Evolutionary conservation across 2,888 invertebrate species (phyloP).

Genomic region (Isoperla grammatica): DNA sequence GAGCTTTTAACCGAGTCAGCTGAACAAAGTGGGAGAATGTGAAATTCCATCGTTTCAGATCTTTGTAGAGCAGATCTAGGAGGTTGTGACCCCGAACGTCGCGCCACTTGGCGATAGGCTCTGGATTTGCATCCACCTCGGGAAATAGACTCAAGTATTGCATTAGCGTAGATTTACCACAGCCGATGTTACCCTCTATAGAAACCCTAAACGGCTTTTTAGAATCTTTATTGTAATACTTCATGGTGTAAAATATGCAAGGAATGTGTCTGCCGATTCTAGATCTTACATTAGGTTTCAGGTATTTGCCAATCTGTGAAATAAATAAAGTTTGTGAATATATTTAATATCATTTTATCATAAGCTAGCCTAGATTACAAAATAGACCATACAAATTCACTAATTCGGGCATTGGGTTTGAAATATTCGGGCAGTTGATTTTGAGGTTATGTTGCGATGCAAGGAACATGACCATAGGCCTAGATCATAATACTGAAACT

Average conservation of each 20-base stretch:
- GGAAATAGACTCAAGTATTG: conserved; percentile 41
- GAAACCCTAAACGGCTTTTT: conserved; percentile 42
- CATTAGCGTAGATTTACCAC: conserved; percentile 45
- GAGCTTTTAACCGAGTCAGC: conserved; percentile 44
- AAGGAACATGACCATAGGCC: too few relatives aligned
- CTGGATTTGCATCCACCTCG: conserved; percentile 49
- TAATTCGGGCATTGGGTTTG: too few relatives aligned
- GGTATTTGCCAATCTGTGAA: too few relatives aligned
- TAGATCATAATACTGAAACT: too few relatives aligned
- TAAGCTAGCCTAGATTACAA: too few relatives aligned
- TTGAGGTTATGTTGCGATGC: too few relatives aligned
- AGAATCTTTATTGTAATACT: background rate
- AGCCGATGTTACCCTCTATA: conserved; percentile 46
- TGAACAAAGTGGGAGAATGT: conserved; percentile 52
- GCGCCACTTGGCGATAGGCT: conserved; percentile 82
- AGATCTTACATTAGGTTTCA: too few relatives aligned
- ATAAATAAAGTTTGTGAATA: too few relatives aligned
- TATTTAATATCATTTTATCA: too few relatives aligned
- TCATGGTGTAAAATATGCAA: background rate
- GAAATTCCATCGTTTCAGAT: conserved; percentile 47
- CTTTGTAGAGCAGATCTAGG: conserved; percentile 47
- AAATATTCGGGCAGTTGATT: too few relatives aligned
- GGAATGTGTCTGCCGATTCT: too few relatives aligned
- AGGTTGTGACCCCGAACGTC: conserved; percentile 73
- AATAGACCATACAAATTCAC: too few relatives aligned